A percentile compares a stretch with the other conserved stretches of the same genome.
phyloP scores from a whole-genome alignment of 2,888 invertebrate genomes.

The Caenorhabditis sp. region DNA sequence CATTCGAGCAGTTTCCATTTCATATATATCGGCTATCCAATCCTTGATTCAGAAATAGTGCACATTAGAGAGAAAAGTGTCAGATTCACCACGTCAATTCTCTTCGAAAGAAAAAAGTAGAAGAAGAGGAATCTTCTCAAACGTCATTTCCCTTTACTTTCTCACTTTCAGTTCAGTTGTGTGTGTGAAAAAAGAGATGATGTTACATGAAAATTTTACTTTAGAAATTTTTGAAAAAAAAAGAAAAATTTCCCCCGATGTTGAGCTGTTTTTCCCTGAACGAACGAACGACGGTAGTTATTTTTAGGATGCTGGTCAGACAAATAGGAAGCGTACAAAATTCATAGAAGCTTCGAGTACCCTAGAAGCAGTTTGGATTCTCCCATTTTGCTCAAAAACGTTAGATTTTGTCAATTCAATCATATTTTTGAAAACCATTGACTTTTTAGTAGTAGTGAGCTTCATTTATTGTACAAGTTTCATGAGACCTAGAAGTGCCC shows the following conservation, averaged over 20 bases:
- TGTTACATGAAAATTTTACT: not conserved
- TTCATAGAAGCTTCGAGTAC: not conserved
- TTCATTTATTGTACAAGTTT: too few relatives aligned
- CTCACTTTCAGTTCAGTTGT: constrained; percentile 13
- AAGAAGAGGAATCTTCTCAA: not conserved
- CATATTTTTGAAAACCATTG: too few relatives aligned
- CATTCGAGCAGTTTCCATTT: constrained; percentile 30
- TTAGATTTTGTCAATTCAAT: too few relatives aligned
- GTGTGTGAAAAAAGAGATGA: constrained; percentile 14
- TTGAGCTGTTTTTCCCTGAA: not conserved
- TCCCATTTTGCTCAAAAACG: too few relatives aligned
- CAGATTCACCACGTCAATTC: constrained; percentile 51
- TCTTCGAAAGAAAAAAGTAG: constrained; percentile 6
- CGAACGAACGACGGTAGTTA: not conserved
- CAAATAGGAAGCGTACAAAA: not conserved
- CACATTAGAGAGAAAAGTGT: constrained; percentile 52
- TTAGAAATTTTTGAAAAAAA: not conserved
- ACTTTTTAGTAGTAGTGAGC: too few relatives aligned
- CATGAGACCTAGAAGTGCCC: too few relatives aligned
- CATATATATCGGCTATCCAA: constrained; percentile 35
- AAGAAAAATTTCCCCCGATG: not conserved
- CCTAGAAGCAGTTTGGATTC: too few relatives aligned
- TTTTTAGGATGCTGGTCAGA: not conserved
- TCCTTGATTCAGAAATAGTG: constrained; percentile 33
- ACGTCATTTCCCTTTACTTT: constrained; percentile 38